phyloP scores from a whole-genome alignment of 2,113 vertebrate species.

The Lipophrys pholis region DNA sequence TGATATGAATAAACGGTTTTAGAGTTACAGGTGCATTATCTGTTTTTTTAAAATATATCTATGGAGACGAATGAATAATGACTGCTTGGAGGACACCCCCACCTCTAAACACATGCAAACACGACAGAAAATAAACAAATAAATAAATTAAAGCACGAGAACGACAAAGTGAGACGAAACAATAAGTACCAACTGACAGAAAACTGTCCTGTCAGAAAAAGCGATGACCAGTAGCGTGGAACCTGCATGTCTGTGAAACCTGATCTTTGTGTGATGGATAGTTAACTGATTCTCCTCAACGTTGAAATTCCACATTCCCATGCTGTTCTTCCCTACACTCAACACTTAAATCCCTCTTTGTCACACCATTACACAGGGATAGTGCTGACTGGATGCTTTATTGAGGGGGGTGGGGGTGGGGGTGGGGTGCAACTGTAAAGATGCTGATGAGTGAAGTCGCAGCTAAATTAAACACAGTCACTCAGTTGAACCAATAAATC shows the following conservation, averaged over 20 bases:
- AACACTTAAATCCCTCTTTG: slow-evolving; percentile 42
- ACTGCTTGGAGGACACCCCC: not conserved
- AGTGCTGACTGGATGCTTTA: slow-evolving; percentile 63
- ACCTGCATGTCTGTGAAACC: slow-evolving; percentile 71
- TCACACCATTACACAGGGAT: slow-evolving; percentile 36
- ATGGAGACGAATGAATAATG: not conserved
- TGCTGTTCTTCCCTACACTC: slow-evolving; percentile 33
- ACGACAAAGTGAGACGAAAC: slow-evolving; percentile 1
- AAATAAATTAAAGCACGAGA: not conserved
- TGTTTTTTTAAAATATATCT: not conserved
- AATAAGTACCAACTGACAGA: slow-evolving; percentile 48
- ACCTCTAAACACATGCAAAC: too few relatives aligned
- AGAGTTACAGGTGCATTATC: slow-evolving; percentile 22
- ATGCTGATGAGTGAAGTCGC: slow-evolving; percentile 17
- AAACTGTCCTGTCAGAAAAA: slow-evolving; percentile 60
- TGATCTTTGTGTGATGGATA: slow-evolving; percentile 75
- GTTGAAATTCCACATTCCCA: slow-evolving; percentile 71
- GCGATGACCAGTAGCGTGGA: slow-evolving; percentile 65
- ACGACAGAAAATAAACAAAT: not conserved
- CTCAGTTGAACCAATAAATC: not conserved
- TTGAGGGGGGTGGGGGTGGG: slow-evolving; percentile 4
- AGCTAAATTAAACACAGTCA: slow-evolving; percentile 2
- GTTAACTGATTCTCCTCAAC: slow-evolving; percentile 73
- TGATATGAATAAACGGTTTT: slow-evolving; percentile 75
- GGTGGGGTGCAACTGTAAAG: slow-evolving; percentile 27